phyloP scores from a whole-genome alignment of 2,113 vertebrate genomes.

The Anoura caudifer region DNA sequence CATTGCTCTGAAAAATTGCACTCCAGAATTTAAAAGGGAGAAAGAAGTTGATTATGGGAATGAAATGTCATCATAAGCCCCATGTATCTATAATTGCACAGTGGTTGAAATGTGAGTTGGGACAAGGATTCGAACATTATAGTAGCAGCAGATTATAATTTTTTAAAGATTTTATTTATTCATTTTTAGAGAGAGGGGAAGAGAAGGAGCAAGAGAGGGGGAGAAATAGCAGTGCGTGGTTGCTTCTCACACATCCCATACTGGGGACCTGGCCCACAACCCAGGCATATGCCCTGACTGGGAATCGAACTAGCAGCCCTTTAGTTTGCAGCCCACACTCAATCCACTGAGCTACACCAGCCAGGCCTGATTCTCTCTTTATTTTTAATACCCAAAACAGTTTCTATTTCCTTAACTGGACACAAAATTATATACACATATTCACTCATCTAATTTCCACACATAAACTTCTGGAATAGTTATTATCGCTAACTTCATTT shows the following conservation, averaged over 20 bases:
- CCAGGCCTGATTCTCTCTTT: neutral
- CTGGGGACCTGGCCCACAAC: too few relatives aligned
- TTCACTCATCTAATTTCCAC: neutral
- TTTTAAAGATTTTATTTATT: neutral
- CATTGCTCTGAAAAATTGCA: neutral
- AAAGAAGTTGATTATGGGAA: neutral
- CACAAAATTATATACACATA: neutral
- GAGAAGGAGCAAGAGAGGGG: too few relatives aligned
- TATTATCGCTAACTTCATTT: neutral
- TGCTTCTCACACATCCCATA: too few relatives aligned
- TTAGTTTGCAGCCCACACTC: too few relatives aligned
- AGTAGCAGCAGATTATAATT: neutral
- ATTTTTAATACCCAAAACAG: neutral
- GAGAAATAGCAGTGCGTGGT: too few relatives aligned
- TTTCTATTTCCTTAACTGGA: neutral
- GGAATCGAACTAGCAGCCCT: too few relatives aligned
- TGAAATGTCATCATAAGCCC: neutral
- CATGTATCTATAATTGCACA: neutral
- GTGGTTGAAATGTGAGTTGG: neutral
- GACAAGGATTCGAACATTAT: neutral
- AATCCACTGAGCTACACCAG: too few relatives aligned
- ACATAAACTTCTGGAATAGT: neutral
- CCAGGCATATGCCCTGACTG: too few relatives aligned
- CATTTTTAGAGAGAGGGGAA: too few relatives aligned
- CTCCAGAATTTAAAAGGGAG: constrained; percentile 9